Evolutionary conservation across 2,113 vertebrate genomes (phyloP).

Genomic region (Pongo abelii): DNA sequence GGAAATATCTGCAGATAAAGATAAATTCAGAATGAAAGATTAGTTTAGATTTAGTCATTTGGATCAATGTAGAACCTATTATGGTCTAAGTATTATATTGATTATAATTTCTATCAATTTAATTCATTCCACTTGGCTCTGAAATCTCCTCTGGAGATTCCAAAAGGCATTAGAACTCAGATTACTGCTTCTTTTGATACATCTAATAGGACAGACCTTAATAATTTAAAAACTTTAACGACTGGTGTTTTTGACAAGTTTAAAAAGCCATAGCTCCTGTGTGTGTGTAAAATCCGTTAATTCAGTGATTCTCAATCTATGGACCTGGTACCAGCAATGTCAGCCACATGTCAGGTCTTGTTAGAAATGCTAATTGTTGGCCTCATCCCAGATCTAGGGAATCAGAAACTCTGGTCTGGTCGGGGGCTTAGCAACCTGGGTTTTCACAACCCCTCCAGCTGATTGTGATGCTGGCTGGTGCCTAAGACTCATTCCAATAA

Average conservation of each 20-base stretch:
- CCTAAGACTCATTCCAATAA: background rate
- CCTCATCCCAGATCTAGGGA: background rate
- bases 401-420: background rate
- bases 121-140: conserved; percentile 51
- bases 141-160: background rate
- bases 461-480: background rate
- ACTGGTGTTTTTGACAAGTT: background rate
- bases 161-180: background rate
- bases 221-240: background rate
- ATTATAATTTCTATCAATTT: conserved; percentile 26
- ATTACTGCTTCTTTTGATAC: background rate
- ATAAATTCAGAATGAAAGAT: conserved; percentile 27
- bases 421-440: background rate
- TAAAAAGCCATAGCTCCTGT: background rate
- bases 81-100: background rate
- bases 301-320: background rate
- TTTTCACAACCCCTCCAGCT: background rate
- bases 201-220: background rate
- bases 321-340: background rate
- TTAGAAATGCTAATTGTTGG: background rate
- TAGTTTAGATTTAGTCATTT: background rate
- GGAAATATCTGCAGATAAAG: conserved; percentile 49
- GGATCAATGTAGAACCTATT: background rate
- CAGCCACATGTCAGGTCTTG: background rate
- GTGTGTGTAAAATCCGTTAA: background rate